Conservation (phyloP, 1,140 invertebrate genomes). For the Subanguina moxae region DNA sequence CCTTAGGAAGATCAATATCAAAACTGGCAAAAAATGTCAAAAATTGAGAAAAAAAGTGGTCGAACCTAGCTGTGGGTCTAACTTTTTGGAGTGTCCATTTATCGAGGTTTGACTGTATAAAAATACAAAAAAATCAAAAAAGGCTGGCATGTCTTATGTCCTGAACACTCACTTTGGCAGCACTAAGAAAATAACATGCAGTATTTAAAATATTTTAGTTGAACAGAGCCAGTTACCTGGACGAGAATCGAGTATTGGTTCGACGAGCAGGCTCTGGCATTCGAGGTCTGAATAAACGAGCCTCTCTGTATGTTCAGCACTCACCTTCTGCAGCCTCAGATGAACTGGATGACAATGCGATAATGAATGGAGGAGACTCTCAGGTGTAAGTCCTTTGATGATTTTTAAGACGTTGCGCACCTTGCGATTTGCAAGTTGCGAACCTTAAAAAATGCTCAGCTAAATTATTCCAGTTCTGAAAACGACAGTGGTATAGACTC, state of each 20-base stretch:
- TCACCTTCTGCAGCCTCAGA: slow-evolving; percentile 46
- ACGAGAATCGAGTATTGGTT: not conserved
- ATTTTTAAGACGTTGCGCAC: not conserved
- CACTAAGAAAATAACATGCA: too few relatives aligned
- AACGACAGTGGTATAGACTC: slow-evolving; percentile 52
- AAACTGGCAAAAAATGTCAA: too few relatives aligned
- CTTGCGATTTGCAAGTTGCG: too few relatives aligned
- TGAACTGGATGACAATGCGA: slow-evolving; percentile 33
- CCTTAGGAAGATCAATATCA: too few relatives aligned
- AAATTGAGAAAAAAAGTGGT: too few relatives aligned
- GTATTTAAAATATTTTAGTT: slow-evolving; percentile 45
- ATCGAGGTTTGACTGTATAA: too few relatives aligned
- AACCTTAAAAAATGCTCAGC: not conserved
- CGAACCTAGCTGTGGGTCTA: too few relatives aligned
- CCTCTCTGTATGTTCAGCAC: slow-evolving; percentile 19
- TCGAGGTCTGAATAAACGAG: slow-evolving; percentile 3
- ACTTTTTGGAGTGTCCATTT: too few relatives aligned
- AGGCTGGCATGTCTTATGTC: not conserved
- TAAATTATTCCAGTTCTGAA: slow-evolving; percentile 31
- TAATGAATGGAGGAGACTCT: slow-evolving; percentile 9
- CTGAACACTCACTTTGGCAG: not conserved
- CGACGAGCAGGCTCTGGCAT: slow-evolving; percentile 6
- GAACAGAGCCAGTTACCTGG: slow-evolving; percentile 36
- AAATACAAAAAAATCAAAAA: too few relatives aligned
- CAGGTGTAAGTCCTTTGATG: not conserved